A percentile compares a stretch with the other conserved stretches of the same genome.
Conservation (phyloP, 2,113 vertebrate species). For the Emydura subglobosa region DNA sequence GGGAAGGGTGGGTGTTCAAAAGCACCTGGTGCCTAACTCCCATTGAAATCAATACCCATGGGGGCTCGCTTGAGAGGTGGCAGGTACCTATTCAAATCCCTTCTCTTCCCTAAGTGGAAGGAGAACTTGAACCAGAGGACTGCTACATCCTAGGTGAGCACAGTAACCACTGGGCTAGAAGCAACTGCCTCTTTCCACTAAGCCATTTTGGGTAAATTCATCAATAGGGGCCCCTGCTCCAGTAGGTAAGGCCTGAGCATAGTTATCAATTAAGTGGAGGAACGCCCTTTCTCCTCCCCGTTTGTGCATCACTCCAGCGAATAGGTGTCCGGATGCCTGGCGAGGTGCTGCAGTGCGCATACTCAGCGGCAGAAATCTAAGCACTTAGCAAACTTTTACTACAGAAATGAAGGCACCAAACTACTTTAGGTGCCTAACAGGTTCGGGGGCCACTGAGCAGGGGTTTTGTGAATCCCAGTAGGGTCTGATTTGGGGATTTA, state of each 20-base stretch:
- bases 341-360: neutral
- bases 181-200: too few species aligned
- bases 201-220: too few species aligned
- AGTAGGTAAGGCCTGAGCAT: too few species aligned
- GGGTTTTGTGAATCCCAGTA: too few species aligned
- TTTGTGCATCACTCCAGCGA: neutral
- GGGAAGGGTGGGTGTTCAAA: constrained; percentile 26
- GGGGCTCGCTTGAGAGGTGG: neutral
- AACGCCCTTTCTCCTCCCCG: neutral
- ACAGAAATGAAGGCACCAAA: neutral
- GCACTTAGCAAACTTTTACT: neutral
- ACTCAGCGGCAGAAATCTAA: neutral
- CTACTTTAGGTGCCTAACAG: neutral
- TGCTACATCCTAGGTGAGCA: neutral
- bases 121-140: neutral
- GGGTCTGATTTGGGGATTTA: too few species aligned
- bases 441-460: too few species aligned
- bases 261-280: neutral
- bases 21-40: constrained; percentile 10
- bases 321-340: neutral
- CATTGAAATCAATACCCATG: neutral
- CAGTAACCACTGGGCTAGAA: too few species aligned
- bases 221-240: too few species aligned
- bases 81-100: neutral
- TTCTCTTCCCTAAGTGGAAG: neutral